Evolutionary conservation across 2,113 vertebrate genomes (phyloP), one percentile per base, ranked within the genome.

Genomic region (Lota lota): DNA sequence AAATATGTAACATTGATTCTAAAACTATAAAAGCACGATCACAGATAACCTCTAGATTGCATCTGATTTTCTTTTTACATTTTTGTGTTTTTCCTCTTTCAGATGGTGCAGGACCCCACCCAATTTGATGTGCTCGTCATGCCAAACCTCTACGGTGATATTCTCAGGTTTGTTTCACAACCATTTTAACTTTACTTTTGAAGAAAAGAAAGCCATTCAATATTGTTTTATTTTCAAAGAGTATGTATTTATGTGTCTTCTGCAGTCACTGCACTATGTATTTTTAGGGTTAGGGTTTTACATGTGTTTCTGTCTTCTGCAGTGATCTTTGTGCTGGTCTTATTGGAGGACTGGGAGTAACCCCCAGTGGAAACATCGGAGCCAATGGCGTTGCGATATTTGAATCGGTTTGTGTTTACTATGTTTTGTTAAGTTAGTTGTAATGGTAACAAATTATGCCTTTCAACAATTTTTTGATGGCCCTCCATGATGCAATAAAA

Each of bases 51-150:
- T 33, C 28, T 33, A 33, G 28, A 33, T 33, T 33, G 28, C 28
- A 33, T 33, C 28, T 33, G 28, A 33, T 33, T 33, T 4, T 33
- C 28, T 33, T 33, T 8, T 11, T 47, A 40, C 11, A 40, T 40
- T 8, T 16, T 40, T 69, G 63, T 5, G 17, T 14, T 1, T 56
- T 5, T 61, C 65, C 68, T 12, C 36, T 73, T 74, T 36, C 82
- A 99, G 97, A 98, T 99, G 97, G 97, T 99, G 71, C 97, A 99
- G 83, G 97, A 99, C 76, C 97, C 97, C 0, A 94, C 94, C 72
- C 92, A 96, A 62, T 99, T 98, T 73, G 97, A 99, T 72, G 95
- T 99, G 16, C 94, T 99, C 1, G 97, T 99, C 6, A 98, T 98
- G 96, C 97, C 97, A 17, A 99, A 99, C 71, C 88, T 99, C 72